These are phyloP conservation scores for Gallirallus australis DNA, from an alignment of 2,797 vertebrate genomes.

Conservation along the genomic window DNA sequence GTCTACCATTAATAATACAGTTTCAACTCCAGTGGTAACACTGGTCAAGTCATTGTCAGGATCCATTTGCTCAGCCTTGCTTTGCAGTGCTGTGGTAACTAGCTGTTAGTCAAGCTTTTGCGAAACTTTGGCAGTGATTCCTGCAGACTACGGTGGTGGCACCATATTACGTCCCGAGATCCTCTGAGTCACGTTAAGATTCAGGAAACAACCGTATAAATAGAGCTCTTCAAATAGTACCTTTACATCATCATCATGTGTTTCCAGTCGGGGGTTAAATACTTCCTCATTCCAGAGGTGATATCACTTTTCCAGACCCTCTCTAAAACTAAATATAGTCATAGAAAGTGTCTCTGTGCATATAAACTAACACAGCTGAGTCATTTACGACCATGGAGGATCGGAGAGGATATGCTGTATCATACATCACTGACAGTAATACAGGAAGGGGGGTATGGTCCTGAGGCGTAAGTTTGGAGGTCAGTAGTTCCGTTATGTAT, in stretches of 20 bases:
- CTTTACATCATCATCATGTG: conserved; percentile 68
- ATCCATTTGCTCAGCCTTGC: neutral
- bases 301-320: conserved; percentile 55
- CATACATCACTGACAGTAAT: neutral
- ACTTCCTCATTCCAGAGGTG: conserved; percentile 58
- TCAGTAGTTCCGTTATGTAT: neutral
- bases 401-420: neutral
- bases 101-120: neutral
- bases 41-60: neutral
- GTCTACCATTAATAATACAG: neutral
- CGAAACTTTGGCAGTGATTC: neutral
- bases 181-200: conserved; percentile 22
- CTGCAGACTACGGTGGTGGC: neutral
- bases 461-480: neutral
- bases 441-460: neutral
- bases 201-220: conserved; percentile 56
- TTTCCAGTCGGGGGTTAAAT: neutral
- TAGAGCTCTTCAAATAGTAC: conserved; percentile 55
- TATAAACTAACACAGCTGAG: neutral
- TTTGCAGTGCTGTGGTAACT: neutral
- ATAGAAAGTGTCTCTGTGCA: neutral
- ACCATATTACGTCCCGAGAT: neutral
- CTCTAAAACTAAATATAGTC: conserved; percentile 63
- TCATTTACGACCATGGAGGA: conserved; percentile 15
- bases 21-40: neutral